Evolutionary conservation across 2,888 invertebrate genomes (phyloP).

Genomic region (Podotricha telesiphe): DNA sequence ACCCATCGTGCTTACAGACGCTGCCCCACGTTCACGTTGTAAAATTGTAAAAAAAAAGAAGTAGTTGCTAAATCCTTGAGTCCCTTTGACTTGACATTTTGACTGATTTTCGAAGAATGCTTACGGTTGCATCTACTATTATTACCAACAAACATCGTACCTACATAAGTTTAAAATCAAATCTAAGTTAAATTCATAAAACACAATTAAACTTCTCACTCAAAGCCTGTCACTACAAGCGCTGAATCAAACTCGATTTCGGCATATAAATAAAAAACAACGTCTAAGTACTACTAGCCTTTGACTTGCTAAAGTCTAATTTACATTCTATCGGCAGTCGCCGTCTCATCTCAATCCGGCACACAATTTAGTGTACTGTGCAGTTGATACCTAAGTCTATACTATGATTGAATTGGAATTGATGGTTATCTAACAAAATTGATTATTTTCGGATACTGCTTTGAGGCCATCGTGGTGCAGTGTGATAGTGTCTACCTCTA

Average conservation of each 20-base stretch:
- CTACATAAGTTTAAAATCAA: too few species aligned
- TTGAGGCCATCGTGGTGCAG: too few species aligned
- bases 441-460: background rate
- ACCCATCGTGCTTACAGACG: too few species aligned
- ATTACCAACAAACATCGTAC: too few species aligned
- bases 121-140: too few species aligned
- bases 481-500: too few species aligned
- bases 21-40: too few species aligned
- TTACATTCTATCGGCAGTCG: background rate
- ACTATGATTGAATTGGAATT: background rate
- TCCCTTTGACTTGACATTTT: too few species aligned
- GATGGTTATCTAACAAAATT: background rate
- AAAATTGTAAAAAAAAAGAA: too few species aligned
- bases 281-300: slow-evolving; percentile 5
- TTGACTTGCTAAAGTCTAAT: slow-evolving; percentile 16
- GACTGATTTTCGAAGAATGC: too few species aligned
- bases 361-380: slow-evolving; percentile 20
- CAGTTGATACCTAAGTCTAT: background rate
- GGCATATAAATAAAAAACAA: slow-evolving; percentile 4
- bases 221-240: background rate
- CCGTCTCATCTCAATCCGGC: slow-evolving; percentile 4
- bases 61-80: too few species aligned
- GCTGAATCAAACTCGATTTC: background rate
- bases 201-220: background rate
- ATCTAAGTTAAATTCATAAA: background rate